A percentile compares a stretch with the other conserved stretches of the same genome.
Evolutionary conservation across 2,113 vertebrate genomes (phyloP).

Genomic region (Brevimyrus niger): DNA sequence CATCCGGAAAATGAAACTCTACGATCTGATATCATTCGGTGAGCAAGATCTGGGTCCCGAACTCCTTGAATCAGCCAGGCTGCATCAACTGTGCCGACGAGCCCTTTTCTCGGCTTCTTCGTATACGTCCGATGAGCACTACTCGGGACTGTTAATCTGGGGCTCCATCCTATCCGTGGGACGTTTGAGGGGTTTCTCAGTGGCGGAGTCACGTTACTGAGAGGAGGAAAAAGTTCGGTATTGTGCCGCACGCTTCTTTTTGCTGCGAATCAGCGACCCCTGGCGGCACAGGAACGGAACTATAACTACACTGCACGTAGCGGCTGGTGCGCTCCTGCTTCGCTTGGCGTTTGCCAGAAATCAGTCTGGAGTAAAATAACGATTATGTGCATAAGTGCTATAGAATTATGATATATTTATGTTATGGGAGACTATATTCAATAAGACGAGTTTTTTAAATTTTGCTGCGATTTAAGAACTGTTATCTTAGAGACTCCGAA

Average conservation of each 20-base stretch:
- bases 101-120: background rate
- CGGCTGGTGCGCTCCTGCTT: background rate
- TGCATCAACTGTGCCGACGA: background rate
- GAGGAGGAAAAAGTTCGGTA: conserved; percentile 53
- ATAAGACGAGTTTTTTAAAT: background rate
- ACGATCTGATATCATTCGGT: conserved; percentile 47
- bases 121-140: background rate
- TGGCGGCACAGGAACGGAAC: conserved; percentile 19
- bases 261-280: conserved; percentile 48
- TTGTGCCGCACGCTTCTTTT: background rate
- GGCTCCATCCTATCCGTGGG: conserved; percentile 56
- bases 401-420: background rate
- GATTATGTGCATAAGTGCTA: background rate
- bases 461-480: background rate
- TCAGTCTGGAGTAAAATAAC: background rate
- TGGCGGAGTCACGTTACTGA: conserved; percentile 62
- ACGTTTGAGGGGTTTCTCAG: conserved; percentile 32
- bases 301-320: background rate
- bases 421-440: background rate
- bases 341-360: background rate
- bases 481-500: background rate
- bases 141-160: conserved; percentile 44
- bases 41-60: background rate
- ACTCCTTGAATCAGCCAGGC: background rate
- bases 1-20: conserved; percentile 53